Percentiles rank a stretch among this genome's conserved stretches.
Evolutionary conservation across 2,888 invertebrate species (phyloP).

Genomic region (Alentia gelatinosa): DNA sequence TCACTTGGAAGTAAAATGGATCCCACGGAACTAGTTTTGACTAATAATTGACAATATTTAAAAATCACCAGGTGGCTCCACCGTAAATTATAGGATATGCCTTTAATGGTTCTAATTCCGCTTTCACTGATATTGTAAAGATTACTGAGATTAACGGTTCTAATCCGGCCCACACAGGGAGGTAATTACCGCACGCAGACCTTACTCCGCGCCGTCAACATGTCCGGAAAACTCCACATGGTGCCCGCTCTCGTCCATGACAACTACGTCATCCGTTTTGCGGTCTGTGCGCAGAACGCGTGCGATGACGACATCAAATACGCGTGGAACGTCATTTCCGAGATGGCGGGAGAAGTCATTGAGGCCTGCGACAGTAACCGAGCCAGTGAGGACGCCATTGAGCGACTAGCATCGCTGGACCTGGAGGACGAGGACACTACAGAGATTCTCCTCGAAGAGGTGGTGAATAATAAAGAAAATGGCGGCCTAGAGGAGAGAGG

Average conservation of each 20-base stretch:
- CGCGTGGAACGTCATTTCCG: constrained; percentile 81
- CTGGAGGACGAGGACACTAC: constrained; percentile 5
- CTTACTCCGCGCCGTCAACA: constrained; percentile 94
- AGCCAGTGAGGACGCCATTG: constrained; percentile 56
- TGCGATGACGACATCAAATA: constrained; percentile 87
- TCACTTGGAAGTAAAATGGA: too few relatives aligned
- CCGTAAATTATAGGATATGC: too few relatives aligned
- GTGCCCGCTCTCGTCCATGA: constrained; percentile 95
- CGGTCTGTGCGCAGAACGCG: constrained; percentile 94
- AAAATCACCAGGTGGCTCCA: too few relatives aligned
- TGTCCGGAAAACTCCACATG: constrained; percentile 97
- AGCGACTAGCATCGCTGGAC: constrained; percentile 58
- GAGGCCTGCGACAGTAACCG: constrained; percentile 60
- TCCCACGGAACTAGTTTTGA: too few relatives aligned
- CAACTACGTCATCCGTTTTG: constrained; percentile 86
- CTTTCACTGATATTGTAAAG: too few relatives aligned
- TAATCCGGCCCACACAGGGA: too few relatives aligned
- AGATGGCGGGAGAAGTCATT: constrained; percentile 64
- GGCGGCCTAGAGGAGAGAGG: not conserved
- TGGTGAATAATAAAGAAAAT: too few relatives aligned
- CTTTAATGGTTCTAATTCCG: too few relatives aligned
- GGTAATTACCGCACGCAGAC: constrained; percentile 92
- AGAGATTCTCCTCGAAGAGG: not conserved
- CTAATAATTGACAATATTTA: too few relatives aligned
- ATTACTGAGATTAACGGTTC: too few relatives aligned